Conservation (phyloP, 92 coral and sea anemone genomes). For the Umimayanthus kanabou region DNA sequence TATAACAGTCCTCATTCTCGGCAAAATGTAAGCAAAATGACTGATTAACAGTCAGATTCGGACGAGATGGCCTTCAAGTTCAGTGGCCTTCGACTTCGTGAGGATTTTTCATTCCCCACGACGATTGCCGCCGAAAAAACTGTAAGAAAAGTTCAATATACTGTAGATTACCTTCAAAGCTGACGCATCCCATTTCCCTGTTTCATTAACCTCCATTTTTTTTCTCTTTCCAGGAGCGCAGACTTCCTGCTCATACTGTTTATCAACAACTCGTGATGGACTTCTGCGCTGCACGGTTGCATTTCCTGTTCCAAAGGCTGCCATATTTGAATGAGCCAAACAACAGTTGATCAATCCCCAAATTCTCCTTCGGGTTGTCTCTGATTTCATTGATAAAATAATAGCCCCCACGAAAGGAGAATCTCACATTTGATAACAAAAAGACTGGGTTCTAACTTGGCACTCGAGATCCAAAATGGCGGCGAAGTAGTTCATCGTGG, state of each 20-base stretch:
- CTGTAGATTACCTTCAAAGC: constrained; percentile 74
- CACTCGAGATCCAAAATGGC: constrained; percentile 13
- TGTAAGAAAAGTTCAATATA: not conserved
- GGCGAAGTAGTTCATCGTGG: not conserved
- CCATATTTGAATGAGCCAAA: constrained; percentile 53
- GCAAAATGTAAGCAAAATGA: too few relatives aligned
- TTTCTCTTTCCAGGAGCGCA: constrained; percentile 46
- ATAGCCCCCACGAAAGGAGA: not conserved
- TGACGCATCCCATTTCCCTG: constrained; percentile 90
- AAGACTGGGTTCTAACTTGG: constrained; percentile 31
- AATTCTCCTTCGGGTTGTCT: constrained; percentile 15
- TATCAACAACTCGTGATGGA: constrained; percentile 38
- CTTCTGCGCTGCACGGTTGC: constrained; percentile 24
- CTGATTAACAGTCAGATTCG: too few relatives aligned
- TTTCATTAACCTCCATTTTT: constrained; percentile 74
- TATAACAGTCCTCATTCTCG: too few relatives aligned
- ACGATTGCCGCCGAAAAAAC: not conserved
- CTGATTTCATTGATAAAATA: not conserved
- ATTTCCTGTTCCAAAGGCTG: constrained; percentile 72
- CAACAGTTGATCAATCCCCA: not conserved
- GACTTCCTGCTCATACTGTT: constrained; percentile 45
- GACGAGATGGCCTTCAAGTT: too few relatives aligned
- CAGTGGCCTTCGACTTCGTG: not conserved
- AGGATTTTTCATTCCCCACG: not conserved
- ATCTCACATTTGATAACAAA: constrained; percentile 10